Conservation (phyloP, 2,113 vertebrate genomes). For the Lamprotornis superbus region DNA sequence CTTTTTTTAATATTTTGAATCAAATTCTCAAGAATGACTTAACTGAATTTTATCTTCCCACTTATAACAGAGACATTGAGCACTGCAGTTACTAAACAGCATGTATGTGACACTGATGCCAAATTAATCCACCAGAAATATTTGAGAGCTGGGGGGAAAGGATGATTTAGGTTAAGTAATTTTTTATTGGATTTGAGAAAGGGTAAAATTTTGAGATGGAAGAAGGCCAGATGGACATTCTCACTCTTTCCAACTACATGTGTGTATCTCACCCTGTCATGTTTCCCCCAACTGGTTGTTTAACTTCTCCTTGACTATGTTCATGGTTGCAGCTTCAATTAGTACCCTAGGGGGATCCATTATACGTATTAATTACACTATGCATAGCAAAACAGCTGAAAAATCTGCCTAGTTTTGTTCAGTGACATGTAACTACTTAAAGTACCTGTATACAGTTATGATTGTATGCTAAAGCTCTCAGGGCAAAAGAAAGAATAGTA, state of each 20-base stretch:
- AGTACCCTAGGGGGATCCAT: slow-evolving; percentile 36
- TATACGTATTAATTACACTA: slow-evolving; percentile 58
- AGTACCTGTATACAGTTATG: slow-evolving; percentile 1
- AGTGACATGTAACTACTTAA: slow-evolving; percentile 31
- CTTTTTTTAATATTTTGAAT: background rate
- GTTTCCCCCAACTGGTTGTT: slow-evolving; percentile 47
- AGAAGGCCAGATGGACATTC: slow-evolving; percentile 10
- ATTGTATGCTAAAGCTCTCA: slow-evolving; percentile 9
- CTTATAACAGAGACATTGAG: background rate
- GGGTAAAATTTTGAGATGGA: slow-evolving; percentile 2
- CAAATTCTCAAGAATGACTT: background rate
- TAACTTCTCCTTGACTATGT: slow-evolving; percentile 50
- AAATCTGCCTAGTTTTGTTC: slow-evolving; percentile 24
- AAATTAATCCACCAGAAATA: background rate
- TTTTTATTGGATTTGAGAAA: background rate
- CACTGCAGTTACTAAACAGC: background rate
- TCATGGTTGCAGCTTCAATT: slow-evolving; percentile 55
- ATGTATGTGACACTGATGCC: background rate
- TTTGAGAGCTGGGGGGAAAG: background rate
- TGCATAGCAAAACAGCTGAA: slow-evolving; percentile 46
- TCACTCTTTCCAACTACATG: background rate
- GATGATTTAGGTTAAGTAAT: background rate
- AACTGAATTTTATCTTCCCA: background rate
- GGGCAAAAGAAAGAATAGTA: background rate
- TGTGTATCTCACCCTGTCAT: slow-evolving; percentile 32